Evolutionary conservation across 2,797 vertebrate genomes (phyloP).

Genomic region (Gallirallus australis): DNA sequence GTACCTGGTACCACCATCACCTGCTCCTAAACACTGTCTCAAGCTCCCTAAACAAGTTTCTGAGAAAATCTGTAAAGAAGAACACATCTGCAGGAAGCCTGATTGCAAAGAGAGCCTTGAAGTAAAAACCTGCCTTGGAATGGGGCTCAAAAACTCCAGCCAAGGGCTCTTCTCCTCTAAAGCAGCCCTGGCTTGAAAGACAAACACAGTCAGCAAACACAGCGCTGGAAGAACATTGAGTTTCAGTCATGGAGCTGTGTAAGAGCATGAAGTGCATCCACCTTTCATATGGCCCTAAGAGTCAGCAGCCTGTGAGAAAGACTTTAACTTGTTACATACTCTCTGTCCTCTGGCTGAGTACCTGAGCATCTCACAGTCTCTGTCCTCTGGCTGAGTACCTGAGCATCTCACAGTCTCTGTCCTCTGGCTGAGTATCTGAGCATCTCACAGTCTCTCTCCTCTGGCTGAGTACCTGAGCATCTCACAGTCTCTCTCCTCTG

Average conservation of each 20-base stretch:
- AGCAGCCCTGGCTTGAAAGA: neutral
- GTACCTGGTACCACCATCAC: neutral
- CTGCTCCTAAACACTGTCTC: accelerated
- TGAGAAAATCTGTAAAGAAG: neutral
- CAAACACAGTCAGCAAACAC: neutral
- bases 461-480: neutral
- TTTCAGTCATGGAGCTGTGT: neutral
- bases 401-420: neutral
- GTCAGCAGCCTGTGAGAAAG: neutral
- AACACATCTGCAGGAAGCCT: neutral
- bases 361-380: neutral
- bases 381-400: neutral
- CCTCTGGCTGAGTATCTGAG: too few relatives aligned
- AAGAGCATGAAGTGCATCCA: neutral
- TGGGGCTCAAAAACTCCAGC: neutral
- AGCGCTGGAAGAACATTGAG: neutral
- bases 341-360: neutral
- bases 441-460: neutral
- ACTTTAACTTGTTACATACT: neutral
- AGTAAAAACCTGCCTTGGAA: neutral
- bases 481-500: neutral
- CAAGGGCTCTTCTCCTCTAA: neutral
- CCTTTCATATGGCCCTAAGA: neutral
- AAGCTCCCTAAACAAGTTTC: neutral
- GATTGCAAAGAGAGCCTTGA: neutral